Evolutionary conservation across 1,140 invertebrate genomes (phyloP).

Genomic region (Drosophila virilis): DNA sequence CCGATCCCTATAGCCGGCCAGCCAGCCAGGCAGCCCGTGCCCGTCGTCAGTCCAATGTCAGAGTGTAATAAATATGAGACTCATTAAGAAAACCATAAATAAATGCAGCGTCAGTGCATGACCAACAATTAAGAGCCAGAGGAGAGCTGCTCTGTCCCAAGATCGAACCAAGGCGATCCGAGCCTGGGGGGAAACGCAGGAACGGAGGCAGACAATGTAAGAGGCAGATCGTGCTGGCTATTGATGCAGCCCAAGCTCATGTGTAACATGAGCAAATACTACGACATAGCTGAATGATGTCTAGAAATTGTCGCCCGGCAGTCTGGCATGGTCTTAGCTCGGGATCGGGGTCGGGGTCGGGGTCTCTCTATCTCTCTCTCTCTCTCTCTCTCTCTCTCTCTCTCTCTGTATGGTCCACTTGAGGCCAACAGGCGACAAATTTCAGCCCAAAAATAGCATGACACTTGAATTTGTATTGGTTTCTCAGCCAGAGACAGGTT

Average conservation of each 20-base stretch:
- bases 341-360: conserved; percentile 13
- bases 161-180: conserved; percentile 30
- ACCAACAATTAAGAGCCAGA: conserved; percentile 77
- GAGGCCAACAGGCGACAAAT: conserved; percentile 70
- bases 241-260: conserved; percentile 41
- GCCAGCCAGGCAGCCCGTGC: conserved; percentile 36
- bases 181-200: background rate
- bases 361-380: too few species aligned
- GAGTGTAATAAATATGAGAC: conserved; percentile 81
- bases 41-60: conserved; percentile 53
- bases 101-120: conserved; percentile 80
- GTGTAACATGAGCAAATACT: conserved; percentile 79
- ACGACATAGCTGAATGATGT: conserved; percentile 46
- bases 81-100: conserved; percentile 83
- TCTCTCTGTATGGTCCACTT: conserved; percentile 46
- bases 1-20: background rate
- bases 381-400: too few species aligned
- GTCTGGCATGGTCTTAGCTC: conserved; percentile 57
- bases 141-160: conserved; percentile 61
- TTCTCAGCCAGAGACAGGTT: conserved; percentile 62
- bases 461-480: conserved; percentile 72
- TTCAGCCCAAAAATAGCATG: conserved; percentile 76
- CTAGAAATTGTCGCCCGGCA: conserved; percentile 69
- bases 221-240: conserved; percentile 45
- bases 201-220: conserved; percentile 41